Evolutionary conservation across 2,888 invertebrate species (phyloP).

Genomic region (Campoplex nolae): DNA sequence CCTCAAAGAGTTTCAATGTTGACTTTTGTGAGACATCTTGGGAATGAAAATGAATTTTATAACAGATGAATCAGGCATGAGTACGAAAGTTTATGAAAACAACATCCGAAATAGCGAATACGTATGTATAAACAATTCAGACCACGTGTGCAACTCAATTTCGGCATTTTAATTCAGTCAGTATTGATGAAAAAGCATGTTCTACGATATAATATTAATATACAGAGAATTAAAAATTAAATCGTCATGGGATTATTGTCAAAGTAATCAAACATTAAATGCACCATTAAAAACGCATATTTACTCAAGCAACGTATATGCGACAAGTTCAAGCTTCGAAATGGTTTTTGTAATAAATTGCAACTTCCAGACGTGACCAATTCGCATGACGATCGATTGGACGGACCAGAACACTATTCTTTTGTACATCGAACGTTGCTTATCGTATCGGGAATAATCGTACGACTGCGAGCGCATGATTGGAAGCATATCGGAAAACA

Average conservation of each 20-base stretch:
- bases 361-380: not conserved
- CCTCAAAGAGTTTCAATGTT: not conserved
- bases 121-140: not conserved
- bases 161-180: too few species aligned
- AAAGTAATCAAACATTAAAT: not conserved
- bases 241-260: not conserved
- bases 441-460: conserved; percentile 25
- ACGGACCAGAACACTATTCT: conserved; percentile 19
- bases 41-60: not conserved
- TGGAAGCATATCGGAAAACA: conserved; percentile 23
- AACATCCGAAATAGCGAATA: not conserved
- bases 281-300: not conserved
- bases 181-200: too few species aligned
- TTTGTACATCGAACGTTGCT: conserved; percentile 25
- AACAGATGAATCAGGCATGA: not conserved
- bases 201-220: too few species aligned
- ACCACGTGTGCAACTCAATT: too few species aligned
- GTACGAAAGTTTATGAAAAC: not conserved
- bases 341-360: conserved; percentile 10
- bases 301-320: not conserved
- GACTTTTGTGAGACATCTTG: not conserved
- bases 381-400: conserved; percentile 20
- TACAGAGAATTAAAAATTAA: not conserved
- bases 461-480: not conserved
- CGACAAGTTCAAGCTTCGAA: not conserved